phyloP scores from a whole-genome alignment of 2,797 vertebrate species.

The Phataginus tetradactyla region DNA sequence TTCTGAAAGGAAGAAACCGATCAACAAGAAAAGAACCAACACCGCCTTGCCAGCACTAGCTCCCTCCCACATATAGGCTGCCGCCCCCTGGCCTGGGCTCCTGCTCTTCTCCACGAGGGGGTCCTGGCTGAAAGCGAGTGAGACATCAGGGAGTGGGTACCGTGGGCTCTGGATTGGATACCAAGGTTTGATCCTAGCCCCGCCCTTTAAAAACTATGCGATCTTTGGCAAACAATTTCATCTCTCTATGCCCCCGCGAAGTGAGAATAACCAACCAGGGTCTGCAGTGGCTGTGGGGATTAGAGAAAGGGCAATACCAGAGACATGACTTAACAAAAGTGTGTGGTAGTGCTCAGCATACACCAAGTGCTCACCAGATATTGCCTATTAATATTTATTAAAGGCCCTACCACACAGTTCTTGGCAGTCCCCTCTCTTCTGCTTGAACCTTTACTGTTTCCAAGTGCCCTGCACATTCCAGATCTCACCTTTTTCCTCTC shows the following conservation, averaged over 20 bases:
- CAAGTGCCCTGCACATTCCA: neutral
- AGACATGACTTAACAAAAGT: neutral
- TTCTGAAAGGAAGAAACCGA: slow-evolving; percentile 66
- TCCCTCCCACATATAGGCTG: neutral
- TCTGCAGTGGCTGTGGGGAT: neutral
- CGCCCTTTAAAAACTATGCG: neutral
- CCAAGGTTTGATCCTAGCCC: neutral
- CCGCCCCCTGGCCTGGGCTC: neutral
- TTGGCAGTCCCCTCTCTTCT: neutral
- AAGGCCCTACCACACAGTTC: neutral
- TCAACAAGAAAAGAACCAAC: slow-evolving; percentile 4
- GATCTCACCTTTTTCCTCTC: neutral
- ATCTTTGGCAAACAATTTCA: neutral
- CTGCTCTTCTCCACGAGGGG: neutral
- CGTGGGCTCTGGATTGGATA: neutral
- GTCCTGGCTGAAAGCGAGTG: neutral
- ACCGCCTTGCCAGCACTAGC: neutral
- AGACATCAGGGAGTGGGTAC: neutral
- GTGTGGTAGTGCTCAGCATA: neutral
- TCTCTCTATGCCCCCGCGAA: neutral
- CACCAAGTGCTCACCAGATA: neutral
- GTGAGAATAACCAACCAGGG: neutral
- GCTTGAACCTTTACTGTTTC: neutral
- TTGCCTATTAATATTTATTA: neutral
- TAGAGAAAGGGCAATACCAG: neutral